Evolutionary conservation across 2,113 vertebrate genomes (phyloP).

Genomic region (Lontra canadensis): DNA sequence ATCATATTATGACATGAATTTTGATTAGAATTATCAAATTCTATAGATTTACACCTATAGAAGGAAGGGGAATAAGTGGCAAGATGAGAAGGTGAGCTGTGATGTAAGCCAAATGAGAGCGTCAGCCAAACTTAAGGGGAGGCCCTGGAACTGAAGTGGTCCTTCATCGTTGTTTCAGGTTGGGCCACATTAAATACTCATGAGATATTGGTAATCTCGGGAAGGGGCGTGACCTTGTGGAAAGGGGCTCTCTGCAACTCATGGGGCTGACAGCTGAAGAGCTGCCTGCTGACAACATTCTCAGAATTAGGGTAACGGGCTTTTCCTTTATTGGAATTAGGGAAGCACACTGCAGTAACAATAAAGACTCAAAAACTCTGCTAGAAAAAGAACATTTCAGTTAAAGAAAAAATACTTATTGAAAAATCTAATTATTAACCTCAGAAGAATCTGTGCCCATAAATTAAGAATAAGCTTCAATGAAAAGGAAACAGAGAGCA

Average conservation of each 20-base stretch:
- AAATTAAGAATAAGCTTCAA: constrained; percentile 18
- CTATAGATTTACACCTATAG: background rate
- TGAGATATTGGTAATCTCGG: background rate
- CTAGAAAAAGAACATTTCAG: background rate
- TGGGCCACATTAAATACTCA: background rate
- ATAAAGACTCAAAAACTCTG: background rate
- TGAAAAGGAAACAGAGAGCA: background rate
- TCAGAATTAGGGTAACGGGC: background rate
- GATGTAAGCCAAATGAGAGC: background rate
- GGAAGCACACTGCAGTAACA: background rate
- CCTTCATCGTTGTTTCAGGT: background rate
- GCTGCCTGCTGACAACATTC: background rate
- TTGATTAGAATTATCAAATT: too few relatives aligned
- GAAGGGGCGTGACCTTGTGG: background rate
- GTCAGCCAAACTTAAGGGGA: background rate
- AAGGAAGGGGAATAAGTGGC: background rate
- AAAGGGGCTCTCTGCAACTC: background rate
- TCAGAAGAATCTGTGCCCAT: background rate
- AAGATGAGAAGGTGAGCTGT: background rate
- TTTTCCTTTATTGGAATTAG: background rate
- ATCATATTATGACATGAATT: background rate
- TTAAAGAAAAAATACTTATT: background rate
- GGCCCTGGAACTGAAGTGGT: background rate
- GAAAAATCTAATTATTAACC: background rate
- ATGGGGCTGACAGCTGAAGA: background rate